Base-by-base conservation (phyloP, 2,888 invertebrate genomes). In the Meteorus colon region DNA sequence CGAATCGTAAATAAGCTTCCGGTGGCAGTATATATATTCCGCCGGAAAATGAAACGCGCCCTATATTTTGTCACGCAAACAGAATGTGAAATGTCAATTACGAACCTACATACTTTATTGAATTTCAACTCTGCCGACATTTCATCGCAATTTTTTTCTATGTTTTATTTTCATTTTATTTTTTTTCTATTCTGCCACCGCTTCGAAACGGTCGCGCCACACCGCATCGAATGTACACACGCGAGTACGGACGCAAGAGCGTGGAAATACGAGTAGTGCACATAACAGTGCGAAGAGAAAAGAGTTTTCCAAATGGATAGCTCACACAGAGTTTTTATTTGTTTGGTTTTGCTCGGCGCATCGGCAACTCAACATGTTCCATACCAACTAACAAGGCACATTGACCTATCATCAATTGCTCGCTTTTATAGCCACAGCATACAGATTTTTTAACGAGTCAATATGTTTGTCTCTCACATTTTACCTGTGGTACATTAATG, bases 31-130 rank as follows among this genome's bases (percentile, higher is more conserved):
- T 34, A n/a, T 31, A 62, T 31, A 51, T 69, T 29, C 27, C 37
- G 37, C 19, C 31, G 37, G 55, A 66, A 63, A 70, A 63, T 69
- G 41, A 51, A 63, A 72, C 62, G 31, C 51, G 48, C 48, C 51
- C 3, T 19, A 27, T 62, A 55, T 55, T 55, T 69, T 37, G 78
- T 77, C 77, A 78, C 77, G 79, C 79, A 81, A 81, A 80, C 79
- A 77, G 83, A 81, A 83, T 83, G 80, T 79, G 77, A 81, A 84
- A 83, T 81, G 81, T 75, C 81, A 82, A 79, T 81, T 78, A 78
- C 74, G 75, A 66, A 41, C 73, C 68, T 77, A 62, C 62, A 48
- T 72, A 76, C 75, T 78, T 73, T 78, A 78, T 78, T 78, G 79
- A 79, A 80, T 77, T 79, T 74, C 65, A 78, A 70, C 79, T 77